Evolutionary conservation across 2,797 vertebrate genomes (phyloP), one percentile per base, ranked within the genome.

Genomic region (Semaprochilodus insignis): DNA sequence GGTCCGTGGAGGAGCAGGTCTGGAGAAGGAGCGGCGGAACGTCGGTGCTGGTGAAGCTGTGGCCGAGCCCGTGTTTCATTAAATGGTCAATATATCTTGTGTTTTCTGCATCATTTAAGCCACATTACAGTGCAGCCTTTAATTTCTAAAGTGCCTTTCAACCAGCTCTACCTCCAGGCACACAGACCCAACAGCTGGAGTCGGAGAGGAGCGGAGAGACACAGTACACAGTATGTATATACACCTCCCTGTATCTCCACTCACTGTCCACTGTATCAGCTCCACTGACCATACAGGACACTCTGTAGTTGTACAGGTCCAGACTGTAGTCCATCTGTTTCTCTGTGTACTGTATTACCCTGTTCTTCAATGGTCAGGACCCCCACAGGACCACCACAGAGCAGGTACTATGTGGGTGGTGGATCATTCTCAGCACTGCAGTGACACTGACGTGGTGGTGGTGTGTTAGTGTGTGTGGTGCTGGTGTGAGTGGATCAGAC

Each of bases 41-140:
- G 34, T 63, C 44, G 14, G 52, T 75, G 44, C 48, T 52, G n/a
- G 15, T 66, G 81, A 44, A 27, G 55, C 36, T 23, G 60, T 55
- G 65, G 51, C 65, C 48, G 54, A 73, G 81, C 74, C 84, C 88
- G 87, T 90, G 89, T 95, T 95, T 95, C 94, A 95, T 95, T 95
- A 95, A 95, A 95, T 94, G 94, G 93, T 95, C 95, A 94, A 95
- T 95, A 95, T 92, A 95, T 96, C 93, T 95, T 96, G 92, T 93
- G 93, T 95, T 95, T 96, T 96, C 95, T 96, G 95, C 93, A 93
- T 95, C 95, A 96, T 96, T 96, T 95, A 94, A 94, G 94, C 92
- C 95, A 94, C 95, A 95, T 95, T 95, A 96, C 94, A 94, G 94
- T 92, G 92, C 92, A 94, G 91, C 91, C 89, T 95, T 95, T 96